A percentile compares a stretch with the other conserved stretches of the same genome.
Conservation (phyloP, 2,888 invertebrate species). For the Brenthis ino region DNA sequence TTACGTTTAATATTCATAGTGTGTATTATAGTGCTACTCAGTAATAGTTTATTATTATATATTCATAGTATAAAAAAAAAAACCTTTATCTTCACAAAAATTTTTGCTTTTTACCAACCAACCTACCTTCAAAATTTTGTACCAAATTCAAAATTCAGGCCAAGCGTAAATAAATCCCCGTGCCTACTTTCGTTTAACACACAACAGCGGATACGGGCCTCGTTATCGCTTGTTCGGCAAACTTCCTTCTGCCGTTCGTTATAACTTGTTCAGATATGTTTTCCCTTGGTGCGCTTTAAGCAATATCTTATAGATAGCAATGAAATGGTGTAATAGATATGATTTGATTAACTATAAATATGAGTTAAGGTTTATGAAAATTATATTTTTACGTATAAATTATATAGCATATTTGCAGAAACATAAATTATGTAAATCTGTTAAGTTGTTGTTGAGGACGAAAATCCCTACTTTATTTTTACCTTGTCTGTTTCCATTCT, state of each 20-base stretch:
- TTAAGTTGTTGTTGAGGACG: too few relatives aligned
- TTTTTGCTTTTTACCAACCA: too few relatives aligned
- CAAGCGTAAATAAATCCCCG: slow-evolving; percentile 6
- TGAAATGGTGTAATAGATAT: neutral
- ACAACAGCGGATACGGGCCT: slow-evolving; percentile 13
- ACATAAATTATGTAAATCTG: too few relatives aligned
- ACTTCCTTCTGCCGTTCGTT: slow-evolving; percentile 24
- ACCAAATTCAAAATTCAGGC: neutral
- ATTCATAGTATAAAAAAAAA: too few relatives aligned
- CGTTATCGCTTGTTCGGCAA: slow-evolving; percentile 29
- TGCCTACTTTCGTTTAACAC: slow-evolving; percentile 16
- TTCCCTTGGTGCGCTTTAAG: slow-evolving; percentile 16
- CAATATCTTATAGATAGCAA: slow-evolving; percentile 13
- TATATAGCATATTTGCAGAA: too few relatives aligned
- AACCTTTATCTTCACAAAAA: neutral
- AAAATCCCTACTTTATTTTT: too few relatives aligned
- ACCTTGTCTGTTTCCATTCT: too few relatives aligned
- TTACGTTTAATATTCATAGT: too few relatives aligned
- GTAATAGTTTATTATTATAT: too few relatives aligned
- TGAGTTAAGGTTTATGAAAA: neutral
- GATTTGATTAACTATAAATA: neutral
- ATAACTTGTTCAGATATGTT: slow-evolving; percentile 28
- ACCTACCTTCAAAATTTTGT: neutral
- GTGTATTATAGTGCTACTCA: too few relatives aligned
- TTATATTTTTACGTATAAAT: too few relatives aligned